Evolutionary conservation across 2,797 vertebrate genomes (phyloP), one percentile per base, ranked within the genome.

Genomic region (Acipenser oxyrinchus): DNA sequence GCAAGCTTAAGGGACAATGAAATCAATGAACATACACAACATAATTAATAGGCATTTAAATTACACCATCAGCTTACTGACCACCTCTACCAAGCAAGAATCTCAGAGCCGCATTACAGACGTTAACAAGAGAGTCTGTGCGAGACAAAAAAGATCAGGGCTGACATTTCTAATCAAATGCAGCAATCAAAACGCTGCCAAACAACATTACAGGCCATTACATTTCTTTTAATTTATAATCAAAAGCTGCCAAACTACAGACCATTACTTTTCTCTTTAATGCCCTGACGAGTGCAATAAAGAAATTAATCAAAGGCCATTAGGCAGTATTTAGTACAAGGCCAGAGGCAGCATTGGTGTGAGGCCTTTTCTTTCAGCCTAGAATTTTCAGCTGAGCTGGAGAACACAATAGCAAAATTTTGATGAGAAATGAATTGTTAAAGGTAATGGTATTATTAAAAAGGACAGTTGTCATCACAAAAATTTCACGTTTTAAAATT

Each of bases 111-210:
- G 23, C 23, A 4, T 37, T 37, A 37, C 4, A 37, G 23, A 37
- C 23, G 23, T 3, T 37, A 37, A 37, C 23, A 37, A 2, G 23
- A 37, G 23, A 37, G 23, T 37, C 23, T 37, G 1, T 37, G 23
- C 23, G 77, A 78, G 75, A 66, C 52, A 66, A 37, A 70, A 91
- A 93, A 95, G 92, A 95, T 89, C 92, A 91, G 91, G 91, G 84
- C 89, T 95, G 93, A 94, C 95, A 95, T 93, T 95, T 94, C 93
- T 97, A 98, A 99, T 99, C 94, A 98, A 96, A 98, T 86, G 93
- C 92, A 89, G 93, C 94, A 98, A 98, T 98, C 95, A 96, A 91
- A 90, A 91, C 87, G 90, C 93, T 92, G 86, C 90, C 87, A 94
- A 94, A 91, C 93, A 88, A 92, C 86, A 85, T 84, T 89, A 90